These are phyloP conservation scores for Camponotus pennsylvanicus DNA, from an alignment of 1,140 invertebrate species.

Conservation along the genomic window DNA sequence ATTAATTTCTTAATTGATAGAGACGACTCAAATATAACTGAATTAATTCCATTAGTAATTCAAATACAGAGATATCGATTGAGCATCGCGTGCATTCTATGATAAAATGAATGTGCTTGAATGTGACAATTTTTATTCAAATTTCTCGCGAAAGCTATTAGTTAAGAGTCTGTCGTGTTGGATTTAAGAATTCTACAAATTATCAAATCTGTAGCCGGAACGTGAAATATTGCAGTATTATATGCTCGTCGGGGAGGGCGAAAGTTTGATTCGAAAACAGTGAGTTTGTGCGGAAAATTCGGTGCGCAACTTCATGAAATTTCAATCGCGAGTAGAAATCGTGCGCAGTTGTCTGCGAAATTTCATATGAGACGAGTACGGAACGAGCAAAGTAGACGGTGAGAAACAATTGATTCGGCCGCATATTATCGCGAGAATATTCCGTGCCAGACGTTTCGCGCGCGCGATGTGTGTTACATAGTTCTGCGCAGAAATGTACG, in stretches of 20 bases:
- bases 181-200: conserved; percentile 39
- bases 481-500: background rate
- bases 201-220: conserved; percentile 9
- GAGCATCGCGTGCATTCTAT: background rate
- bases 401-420: conserved; percentile 53
- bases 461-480: conserved; percentile 3
- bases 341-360: conserved; percentile 22
- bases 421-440: conserved; percentile 35
- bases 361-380: conserved; percentile 28
- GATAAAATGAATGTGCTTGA: background rate
- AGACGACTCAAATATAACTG: no score
- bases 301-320: conserved; percentile 50
- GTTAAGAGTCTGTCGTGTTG: conserved; percentile 9
- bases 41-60: background rate
- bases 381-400: conserved; percentile 17
- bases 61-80: background rate
- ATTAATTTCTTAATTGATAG: background rate
- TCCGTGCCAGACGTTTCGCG: background rate
- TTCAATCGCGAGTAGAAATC: conserved; percentile 33
- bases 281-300: conserved; percentile 48
- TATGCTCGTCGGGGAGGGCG: background rate
- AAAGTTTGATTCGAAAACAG: conserved; percentile 54
- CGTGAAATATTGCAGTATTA: conserved; percentile 41
- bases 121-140: background rate
- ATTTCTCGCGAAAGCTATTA: background rate